Percentiles rank a stretch among this genome's conserved stretches.
phyloP scores from a whole-genome alignment of 37 sponge, comb jelly and placozoan species.

The Cladorhizidae sp. region DNA sequence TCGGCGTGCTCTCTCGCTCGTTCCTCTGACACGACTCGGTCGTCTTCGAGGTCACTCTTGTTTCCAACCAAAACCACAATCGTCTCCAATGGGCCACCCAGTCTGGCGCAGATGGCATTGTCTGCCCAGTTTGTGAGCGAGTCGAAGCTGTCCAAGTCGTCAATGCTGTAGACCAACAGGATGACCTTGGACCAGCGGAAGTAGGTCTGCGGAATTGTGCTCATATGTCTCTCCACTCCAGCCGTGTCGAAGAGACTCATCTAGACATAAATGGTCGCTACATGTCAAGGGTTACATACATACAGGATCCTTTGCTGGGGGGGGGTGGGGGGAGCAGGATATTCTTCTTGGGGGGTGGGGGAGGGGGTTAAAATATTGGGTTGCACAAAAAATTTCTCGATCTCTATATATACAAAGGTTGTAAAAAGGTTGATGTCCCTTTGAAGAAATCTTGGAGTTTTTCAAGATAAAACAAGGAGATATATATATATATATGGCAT shows the following conservation, averaged over 20 bases:
- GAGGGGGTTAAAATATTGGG: too few relatives aligned
- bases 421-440: too few relatives aligned
- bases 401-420: too few relatives aligned
- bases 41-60: conserved; percentile 53
- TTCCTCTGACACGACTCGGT: conserved; percentile 10
- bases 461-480: too few relatives aligned
- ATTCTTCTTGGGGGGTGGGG: too few relatives aligned
- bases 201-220: conserved; percentile 80
- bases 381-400: too few relatives aligned
- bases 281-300: too few relatives aligned
- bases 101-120: conserved; percentile 36
- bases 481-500: too few relatives aligned
- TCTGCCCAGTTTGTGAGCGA: conserved; percentile 69
- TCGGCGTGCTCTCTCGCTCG: conserved; percentile 47
- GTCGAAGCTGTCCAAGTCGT: conserved; percentile 71
- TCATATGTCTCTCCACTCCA: conserved; percentile 76
- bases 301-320: too few relatives aligned
- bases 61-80: conserved; percentile 71
- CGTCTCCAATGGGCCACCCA: conserved; percentile 19
- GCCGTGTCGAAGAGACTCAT: conserved; percentile 81
- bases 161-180: conserved; percentile 66
- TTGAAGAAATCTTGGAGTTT: too few relatives aligned
- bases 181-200: conserved; percentile 75
- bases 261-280: conserved; percentile 13
- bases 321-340: too few relatives aligned